Evolutionary conservation across 2,888 invertebrate species (phyloP), one percentile per base, ranked within the genome.

Genomic region (Nysson spinosus): DNA sequence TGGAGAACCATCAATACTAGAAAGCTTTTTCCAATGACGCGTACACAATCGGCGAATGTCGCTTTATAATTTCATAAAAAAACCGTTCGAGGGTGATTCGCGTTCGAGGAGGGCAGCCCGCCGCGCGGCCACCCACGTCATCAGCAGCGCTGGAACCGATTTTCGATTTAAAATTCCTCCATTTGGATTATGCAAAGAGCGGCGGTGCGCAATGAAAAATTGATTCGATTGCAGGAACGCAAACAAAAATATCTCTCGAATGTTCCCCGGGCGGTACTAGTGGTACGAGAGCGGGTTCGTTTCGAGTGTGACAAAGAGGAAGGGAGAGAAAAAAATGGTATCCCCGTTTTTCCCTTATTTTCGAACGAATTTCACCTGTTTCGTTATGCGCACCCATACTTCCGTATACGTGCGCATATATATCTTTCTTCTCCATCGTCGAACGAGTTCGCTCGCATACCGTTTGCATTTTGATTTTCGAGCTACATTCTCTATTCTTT

Each of bases 171-270:
- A 79, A 81, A 84, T 83, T 79, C 78, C 81, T 79, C 75, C 77
- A 63, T 65, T 57, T 72, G 82, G 82, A 84, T 85, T 84, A 83
- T 82, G 83, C 77, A 79, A 76, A 81, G 72, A 73, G 52, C 49
- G 52, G 52, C 56, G 42, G 49, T 22, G 67, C 54, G 32, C 54
- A 72, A 52, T 73, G 78, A 82, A 84, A 83, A 81, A 83, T 83
- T 80, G 80, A 82, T 80, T 83, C 77, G 77, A 79, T 77, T 78
- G 79, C 75, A 73, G 75, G 60, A 49, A 61, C 54, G 46, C 71
- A 73, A 76, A 75, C 60, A 64, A 79, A 82, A 81, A 78, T 79
- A 70, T 66, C 12, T 16, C 35, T n/a, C 24, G 26, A 24, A 9
- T 35, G 34, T 49, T 20, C 22, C 28, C 19, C 5, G 7, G 12